These are phyloP conservation scores for Epinotia brunnichana DNA, from an alignment of 2,888 invertebrate species.

Conservation along the genomic window DNA sequence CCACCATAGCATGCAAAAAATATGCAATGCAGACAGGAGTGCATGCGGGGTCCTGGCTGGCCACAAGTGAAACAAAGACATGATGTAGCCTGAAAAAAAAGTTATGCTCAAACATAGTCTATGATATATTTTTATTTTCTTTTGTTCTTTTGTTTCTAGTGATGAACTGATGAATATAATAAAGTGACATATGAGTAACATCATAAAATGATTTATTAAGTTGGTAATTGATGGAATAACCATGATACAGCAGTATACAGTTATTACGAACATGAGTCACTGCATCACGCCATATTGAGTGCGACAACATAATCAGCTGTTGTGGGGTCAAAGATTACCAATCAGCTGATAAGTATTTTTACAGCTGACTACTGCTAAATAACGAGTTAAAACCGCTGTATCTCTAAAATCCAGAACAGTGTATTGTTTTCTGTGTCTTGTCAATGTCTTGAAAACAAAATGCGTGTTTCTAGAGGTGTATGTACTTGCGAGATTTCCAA, in stretches of 20 bases:
- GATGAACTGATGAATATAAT: not conserved
- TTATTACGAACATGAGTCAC: slow-evolving; percentile 46
- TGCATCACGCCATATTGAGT: slow-evolving; percentile 45
- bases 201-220: not conserved
- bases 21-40: slow-evolving; percentile 95
- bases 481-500: slow-evolving; percentile 32
- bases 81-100: slow-evolving; percentile 87
- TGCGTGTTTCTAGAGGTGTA: slow-evolving; percentile 23
- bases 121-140: not conserved
- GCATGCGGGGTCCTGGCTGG: slow-evolving; percentile 90
- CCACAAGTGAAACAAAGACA: slow-evolving; percentile 93
- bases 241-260: not conserved
- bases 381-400: not conserved
- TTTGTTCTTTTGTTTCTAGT: slow-evolving; percentile 3
- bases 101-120: not conserved
- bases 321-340: slow-evolving; percentile 73
- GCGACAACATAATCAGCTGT: slow-evolving; percentile 66
- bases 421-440: slow-evolving; percentile 4
- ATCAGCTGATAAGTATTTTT: slow-evolving; percentile 73
- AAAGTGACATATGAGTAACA: too few relatives aligned
- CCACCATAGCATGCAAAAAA: slow-evolving; percentile 95
- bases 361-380: slow-evolving; percentile 48
- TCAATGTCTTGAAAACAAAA: slow-evolving; percentile 13
- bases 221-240: not conserved
- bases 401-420: not conserved